These are phyloP conservation scores for Dynastes tityus DNA, from an alignment of 2,888 invertebrate species.

Conservation along the genomic window DNA sequence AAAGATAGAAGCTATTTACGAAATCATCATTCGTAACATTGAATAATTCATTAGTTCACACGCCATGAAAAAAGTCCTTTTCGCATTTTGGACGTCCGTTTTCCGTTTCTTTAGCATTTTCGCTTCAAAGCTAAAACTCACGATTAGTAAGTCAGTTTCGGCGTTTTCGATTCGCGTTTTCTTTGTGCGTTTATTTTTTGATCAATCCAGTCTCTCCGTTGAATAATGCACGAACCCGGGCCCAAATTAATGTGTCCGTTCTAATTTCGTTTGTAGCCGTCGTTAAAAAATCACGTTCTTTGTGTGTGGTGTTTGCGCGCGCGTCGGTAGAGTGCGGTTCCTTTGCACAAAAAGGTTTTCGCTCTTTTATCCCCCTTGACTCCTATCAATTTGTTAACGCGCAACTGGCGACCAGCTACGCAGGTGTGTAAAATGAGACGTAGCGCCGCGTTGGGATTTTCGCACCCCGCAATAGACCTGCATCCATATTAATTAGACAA, in stretches of 20 bases:
- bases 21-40: not conserved
- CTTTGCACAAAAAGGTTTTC: not conserved
- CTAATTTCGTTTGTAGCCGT: slow-evolving; percentile 22
- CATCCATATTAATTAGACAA: slow-evolving; percentile 11
- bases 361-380: not conserved
- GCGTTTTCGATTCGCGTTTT: slow-evolving; percentile 10
- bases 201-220: slow-evolving; percentile 29
- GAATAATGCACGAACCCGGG: slow-evolving; percentile 31
- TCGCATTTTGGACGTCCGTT: not conserved
- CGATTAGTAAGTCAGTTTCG: not conserved
- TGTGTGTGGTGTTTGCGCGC: not conserved
- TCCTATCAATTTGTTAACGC: not conserved
- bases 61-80: not conserved
- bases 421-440: slow-evolving; percentile 4
- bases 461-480: not conserved
- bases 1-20: too few relatives aligned
- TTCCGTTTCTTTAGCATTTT: not conserved
- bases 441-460: not conserved
- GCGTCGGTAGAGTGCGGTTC: too few relatives aligned
- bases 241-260: slow-evolving; percentile 30
- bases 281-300: slow-evolving; percentile 36
- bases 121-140: slow-evolving; percentile 10
- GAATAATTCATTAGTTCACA: not conserved
- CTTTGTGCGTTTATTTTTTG: slow-evolving; percentile 39
- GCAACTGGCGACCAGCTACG: not conserved